Conservation (phyloP, 2,888 invertebrate species). For the Nebria salina region DNA sequence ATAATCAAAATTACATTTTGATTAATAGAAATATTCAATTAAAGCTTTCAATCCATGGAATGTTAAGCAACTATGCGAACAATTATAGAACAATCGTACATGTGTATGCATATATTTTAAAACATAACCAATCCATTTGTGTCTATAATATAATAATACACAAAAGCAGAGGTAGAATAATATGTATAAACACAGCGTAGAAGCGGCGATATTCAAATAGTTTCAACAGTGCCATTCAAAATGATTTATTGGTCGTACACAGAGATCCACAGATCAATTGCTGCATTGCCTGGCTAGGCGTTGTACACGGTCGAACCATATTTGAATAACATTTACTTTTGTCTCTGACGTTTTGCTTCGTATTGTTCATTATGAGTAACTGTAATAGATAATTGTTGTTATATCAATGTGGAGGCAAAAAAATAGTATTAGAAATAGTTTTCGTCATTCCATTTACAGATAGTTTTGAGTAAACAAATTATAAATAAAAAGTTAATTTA, state of each 20-base stretch:
- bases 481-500: too few relatives aligned
- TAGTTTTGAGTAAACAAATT: too few relatives aligned
- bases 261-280: neutral
- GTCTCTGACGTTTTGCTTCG: neutral
- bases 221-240: neutral
- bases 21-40: neutral
- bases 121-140: neutral
- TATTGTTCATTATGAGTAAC: neutral
- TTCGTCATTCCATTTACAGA: too few relatives aligned
- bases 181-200: neutral
- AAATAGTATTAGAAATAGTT: neutral
- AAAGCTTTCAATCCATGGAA: neutral
- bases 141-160: slow-evolving; percentile 1
- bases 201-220: neutral
- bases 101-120: neutral
- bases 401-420: neutral
- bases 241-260: neutral
- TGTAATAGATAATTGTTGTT: neutral
- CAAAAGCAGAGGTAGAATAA: neutral
- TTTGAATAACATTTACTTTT: neutral
- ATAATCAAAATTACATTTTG: neutral
- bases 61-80: neutral
- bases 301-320: neutral
- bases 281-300: neutral
- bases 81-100: neutral